Evolutionary conservation across 2,888 invertebrate genomes (phyloP).

Genomic region (Agonopterix arenella): DNA sequence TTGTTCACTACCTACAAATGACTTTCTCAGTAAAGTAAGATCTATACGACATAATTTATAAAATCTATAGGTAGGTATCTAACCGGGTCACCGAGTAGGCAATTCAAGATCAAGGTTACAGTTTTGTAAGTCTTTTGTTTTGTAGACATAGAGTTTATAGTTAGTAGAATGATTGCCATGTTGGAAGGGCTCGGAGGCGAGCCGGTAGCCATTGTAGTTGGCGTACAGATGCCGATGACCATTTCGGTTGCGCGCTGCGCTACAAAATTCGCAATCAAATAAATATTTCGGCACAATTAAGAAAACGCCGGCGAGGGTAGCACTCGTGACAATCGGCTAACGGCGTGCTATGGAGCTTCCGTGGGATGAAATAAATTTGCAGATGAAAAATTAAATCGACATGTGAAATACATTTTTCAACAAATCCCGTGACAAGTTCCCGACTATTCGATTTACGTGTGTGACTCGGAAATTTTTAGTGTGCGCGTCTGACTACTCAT

Average conservation of each 20-base stretch:
- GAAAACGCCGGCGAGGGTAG: slow-evolving; percentile 74
- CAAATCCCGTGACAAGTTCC: no score
- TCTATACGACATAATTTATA: no score
- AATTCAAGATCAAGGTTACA: slow-evolving; percentile 1
- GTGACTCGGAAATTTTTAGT: no score
- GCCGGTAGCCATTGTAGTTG: slow-evolving; percentile 54
- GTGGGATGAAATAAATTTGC: background rate
- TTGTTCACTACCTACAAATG: no score
- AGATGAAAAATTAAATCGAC: no score
- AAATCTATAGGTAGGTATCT: no score
- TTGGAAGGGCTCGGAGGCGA: background rate
- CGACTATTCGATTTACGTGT: no score
- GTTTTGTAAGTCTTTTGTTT: background rate
- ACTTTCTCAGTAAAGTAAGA: no score
- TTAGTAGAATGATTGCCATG: slow-evolving; percentile 2
- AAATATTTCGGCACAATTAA: slow-evolving; percentile 78
- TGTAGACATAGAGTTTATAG: background rate
- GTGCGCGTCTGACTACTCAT: no score
- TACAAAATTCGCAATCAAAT: slow-evolving; percentile 74
- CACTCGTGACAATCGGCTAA: slow-evolving; percentile 69
- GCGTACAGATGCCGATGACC: slow-evolving; percentile 68
- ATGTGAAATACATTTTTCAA: no score
- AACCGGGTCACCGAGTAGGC: background rate
- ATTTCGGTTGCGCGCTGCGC: slow-evolving; percentile 70
- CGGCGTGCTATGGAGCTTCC: slow-evolving; percentile 39